Conservation (phyloP, 2,797 vertebrate genomes). For the Platyrinchus mystaceus region DNA sequence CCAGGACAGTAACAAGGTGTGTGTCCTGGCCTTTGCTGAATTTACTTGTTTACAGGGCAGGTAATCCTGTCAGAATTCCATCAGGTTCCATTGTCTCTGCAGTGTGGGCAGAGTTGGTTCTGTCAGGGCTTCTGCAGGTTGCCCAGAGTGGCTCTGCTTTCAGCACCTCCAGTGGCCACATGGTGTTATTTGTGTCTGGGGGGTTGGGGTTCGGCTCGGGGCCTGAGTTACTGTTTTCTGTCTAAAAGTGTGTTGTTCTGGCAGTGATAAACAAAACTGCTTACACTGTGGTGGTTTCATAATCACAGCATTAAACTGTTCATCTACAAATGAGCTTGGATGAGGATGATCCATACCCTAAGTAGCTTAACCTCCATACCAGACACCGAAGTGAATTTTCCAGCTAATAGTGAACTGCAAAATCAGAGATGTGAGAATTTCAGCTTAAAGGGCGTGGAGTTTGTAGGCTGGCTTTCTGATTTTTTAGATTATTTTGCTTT, state of each 20-base stretch:
- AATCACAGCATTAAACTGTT: conserved; percentile 44
- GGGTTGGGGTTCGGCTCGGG: neutral
- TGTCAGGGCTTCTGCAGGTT: neutral
- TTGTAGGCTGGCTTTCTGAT: neutral
- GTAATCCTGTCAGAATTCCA: conserved; percentile 14
- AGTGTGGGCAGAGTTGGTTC: neutral
- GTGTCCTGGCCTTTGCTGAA: conserved; percentile 22
- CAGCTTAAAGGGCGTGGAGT: neutral
- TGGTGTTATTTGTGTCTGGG: neutral
- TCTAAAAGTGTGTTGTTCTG: neutral
- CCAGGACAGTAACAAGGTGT: conserved; percentile 37
- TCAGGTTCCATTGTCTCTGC: neutral
- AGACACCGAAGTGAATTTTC: conserved; percentile 6
- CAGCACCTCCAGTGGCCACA: neutral
- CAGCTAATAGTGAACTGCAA: neutral
- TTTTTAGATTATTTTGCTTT: neutral
- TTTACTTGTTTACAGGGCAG: conserved; percentile 27
- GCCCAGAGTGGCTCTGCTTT: neutral
- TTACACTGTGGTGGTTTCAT: conserved; percentile 28
- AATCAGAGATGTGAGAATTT: neutral
- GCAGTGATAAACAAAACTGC: conserved; percentile 27
- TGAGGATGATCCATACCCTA: conserved; percentile 60
- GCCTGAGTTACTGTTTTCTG: neutral
- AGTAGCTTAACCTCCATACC: conserved; percentile 49
- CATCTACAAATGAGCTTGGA: conserved; percentile 59